Percentiles rank a stretch among this genome's conserved stretches.
These are phyloP conservation scores for Euglossa dilemma DNA, from an alignment of 1,140 invertebrate species.

Conservation along the genomic window DNA sequence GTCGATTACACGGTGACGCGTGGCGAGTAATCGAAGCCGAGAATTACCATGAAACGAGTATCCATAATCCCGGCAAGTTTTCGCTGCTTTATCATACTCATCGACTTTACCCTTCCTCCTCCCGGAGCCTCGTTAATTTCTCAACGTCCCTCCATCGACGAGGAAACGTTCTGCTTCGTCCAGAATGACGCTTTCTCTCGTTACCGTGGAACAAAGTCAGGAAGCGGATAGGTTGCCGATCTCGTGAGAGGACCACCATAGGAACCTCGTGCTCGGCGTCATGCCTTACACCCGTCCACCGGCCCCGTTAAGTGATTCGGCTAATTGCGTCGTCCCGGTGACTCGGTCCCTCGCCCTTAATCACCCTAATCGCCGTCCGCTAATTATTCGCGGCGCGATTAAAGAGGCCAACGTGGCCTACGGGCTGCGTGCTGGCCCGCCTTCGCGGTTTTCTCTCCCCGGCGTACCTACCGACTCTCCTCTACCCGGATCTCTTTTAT, in stretches of 20 bases:
- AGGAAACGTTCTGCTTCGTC: neutral
- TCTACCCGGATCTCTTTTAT: too few species aligned
- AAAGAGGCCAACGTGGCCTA: constrained; percentile 68
- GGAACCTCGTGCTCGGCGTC: constrained; percentile 18
- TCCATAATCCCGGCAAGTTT: too few species aligned
- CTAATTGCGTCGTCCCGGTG: constrained; percentile 70
- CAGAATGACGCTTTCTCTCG: neutral
- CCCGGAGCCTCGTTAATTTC: neutral
- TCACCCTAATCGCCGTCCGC: constrained; percentile 73
- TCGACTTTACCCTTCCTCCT: neutral
- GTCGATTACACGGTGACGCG: too few species aligned
- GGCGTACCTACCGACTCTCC: neutral
- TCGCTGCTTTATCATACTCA: neutral
- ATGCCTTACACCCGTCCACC: constrained; percentile 53
- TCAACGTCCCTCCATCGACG: neutral
- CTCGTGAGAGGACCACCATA: constrained; percentile 28
- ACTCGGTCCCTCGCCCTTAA: constrained; percentile 66
- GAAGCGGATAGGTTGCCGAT: neutral
- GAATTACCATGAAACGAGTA: too few species aligned
- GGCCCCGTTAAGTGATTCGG: constrained; percentile 71
- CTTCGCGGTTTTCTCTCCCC: constrained; percentile 40
- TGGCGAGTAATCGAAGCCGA: too few species aligned
- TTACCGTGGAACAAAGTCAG: constrained; percentile 3
- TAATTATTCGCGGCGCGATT: constrained; percentile 76
- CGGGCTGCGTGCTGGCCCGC: constrained; percentile 14